phyloP scores from a whole-genome alignment of 1,140 invertebrate genomes.

The Pemphigus obesinymphae region DNA sequence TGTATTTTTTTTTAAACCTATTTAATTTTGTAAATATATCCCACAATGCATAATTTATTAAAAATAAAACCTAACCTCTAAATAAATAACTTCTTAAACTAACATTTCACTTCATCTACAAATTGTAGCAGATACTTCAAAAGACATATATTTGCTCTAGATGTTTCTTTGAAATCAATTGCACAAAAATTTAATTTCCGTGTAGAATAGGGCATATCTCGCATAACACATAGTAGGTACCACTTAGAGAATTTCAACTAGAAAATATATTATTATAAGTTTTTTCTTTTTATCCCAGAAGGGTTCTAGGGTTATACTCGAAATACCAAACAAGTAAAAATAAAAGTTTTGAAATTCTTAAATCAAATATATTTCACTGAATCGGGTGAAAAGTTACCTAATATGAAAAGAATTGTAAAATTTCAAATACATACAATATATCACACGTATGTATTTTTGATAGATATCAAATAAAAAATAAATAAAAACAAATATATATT shows the following conservation, averaged over 20 bases:
- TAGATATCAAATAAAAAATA: too few relatives aligned
- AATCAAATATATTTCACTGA: not conserved
- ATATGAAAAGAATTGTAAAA: not conserved
- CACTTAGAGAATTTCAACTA: not conserved
- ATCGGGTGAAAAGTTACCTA: not conserved
- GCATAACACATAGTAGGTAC: not conserved
- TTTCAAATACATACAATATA: not conserved
- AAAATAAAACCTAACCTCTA: too few relatives aligned
- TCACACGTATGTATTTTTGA: not conserved
- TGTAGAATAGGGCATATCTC: not conserved
- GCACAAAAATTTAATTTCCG: not conserved
- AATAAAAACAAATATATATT: too few relatives aligned
- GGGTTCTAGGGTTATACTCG: not conserved
- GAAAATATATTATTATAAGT: not conserved
- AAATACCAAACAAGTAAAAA: not conserved
- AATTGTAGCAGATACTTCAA: too few relatives aligned
- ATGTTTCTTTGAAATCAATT: not conserved
- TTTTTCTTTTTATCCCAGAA: not conserved
- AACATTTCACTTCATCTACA: too few relatives aligned
- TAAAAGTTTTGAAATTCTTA: not conserved
- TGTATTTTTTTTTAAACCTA: too few relatives aligned
- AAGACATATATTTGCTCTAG: too few relatives aligned
- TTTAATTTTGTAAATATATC: too few relatives aligned
- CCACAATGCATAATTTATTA: too few relatives aligned
- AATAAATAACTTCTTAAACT: too few relatives aligned